Conservation (phyloP, 2,888 invertebrate genomes). For the Limnephilus rhombicus region DNA sequence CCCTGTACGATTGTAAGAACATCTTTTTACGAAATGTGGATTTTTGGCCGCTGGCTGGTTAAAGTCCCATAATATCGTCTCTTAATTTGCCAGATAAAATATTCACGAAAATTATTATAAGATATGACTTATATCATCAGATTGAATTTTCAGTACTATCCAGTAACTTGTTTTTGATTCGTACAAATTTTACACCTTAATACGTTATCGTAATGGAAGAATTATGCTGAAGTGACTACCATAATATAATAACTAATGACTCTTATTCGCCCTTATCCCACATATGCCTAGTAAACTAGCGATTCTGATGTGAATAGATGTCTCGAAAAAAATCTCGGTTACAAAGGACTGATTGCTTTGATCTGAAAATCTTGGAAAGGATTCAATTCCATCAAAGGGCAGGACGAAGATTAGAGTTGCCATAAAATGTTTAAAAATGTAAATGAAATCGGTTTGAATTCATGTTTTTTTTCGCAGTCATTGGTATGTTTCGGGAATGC, state of each 20-base stretch:
- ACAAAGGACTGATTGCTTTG: not conserved
- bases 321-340: not conserved
- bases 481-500: not conserved
- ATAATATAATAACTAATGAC: not conserved
- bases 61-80: too few relatives aligned
- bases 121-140: not conserved
- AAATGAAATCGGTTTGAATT: not conserved
- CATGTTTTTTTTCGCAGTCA: not conserved
- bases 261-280: not conserved
- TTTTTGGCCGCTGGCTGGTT: too few relatives aligned
- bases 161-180: not conserved
- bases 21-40: too few relatives aligned
- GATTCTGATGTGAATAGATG: not conserved
- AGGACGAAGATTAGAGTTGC: not conserved
- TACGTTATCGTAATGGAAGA: not conserved
- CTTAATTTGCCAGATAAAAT: not conserved
- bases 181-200: not conserved
- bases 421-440: not conserved
- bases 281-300: not conserved
- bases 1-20: too few relatives aligned
- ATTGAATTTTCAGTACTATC: not conserved
- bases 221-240: not conserved
- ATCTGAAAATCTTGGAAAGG: not conserved
- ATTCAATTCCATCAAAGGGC: constrained; percentile 12
- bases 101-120: too few relatives aligned